Percentiles rank a stretch among this genome's conserved stretches.
Evolutionary conservation across 2,113 vertebrate species (phyloP).

Genomic region (Pavo muticus): DNA sequence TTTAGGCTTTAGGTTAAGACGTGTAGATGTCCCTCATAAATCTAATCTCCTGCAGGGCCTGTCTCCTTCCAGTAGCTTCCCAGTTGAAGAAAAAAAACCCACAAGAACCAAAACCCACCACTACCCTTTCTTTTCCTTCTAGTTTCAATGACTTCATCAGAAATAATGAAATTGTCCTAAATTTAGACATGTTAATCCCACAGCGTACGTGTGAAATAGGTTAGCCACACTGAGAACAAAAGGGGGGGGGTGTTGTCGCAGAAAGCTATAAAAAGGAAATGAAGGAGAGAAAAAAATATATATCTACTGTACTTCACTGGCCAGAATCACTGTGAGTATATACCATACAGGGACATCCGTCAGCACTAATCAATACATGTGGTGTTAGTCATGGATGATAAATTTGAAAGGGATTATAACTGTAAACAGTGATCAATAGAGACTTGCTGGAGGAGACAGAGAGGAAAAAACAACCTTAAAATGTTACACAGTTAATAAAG

Average conservation of each 20-base stretch:
- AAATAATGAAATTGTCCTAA: constrained; percentile 65
- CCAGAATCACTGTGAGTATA: constrained; percentile 69
- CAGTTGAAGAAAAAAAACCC: not conserved
- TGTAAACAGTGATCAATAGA: constrained; percentile 91
- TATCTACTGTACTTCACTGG: constrained; percentile 66
- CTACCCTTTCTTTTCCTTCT: constrained; percentile 32
- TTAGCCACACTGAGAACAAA: constrained; percentile 65
- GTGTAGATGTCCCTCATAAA: constrained; percentile 72
- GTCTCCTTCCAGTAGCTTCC: constrained; percentile 20
- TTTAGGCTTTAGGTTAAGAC: constrained; percentile 77
- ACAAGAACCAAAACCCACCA: not conserved
- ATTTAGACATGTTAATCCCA: constrained; percentile 68
- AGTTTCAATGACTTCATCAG: constrained; percentile 36
- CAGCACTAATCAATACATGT: constrained; percentile 86
- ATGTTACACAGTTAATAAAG: constrained; percentile 86
- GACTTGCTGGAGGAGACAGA: constrained; percentile 84
- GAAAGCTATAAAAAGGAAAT: constrained; percentile 74
- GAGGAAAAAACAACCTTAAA: constrained; percentile 85
- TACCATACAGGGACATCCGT: constrained; percentile 82
- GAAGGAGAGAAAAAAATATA: constrained; percentile 57
- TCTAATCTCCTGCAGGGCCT: constrained; percentile 70
- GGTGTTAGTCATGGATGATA: constrained; percentile 89
- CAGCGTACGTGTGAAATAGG: constrained; percentile 54
- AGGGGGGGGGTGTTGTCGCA: not conserved
- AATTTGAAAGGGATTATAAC: constrained; percentile 92